Evolutionary conservation across 1,140 invertebrate genomes (phyloP).

Genomic region (Condylostylus longicornis): DNA sequence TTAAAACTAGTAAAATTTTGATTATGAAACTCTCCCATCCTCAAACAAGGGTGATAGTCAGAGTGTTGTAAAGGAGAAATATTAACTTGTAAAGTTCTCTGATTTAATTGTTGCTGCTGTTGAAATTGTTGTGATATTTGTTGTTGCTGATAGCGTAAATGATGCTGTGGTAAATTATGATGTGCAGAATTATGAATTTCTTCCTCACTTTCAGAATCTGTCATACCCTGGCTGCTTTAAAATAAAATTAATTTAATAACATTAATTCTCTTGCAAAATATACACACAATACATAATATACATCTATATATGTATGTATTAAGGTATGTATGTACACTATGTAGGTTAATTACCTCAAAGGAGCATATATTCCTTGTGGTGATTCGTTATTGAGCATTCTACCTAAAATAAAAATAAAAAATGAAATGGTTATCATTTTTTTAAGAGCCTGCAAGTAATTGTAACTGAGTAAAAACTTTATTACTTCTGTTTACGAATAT

Average conservation of each 20-base stretch:
- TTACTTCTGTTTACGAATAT: too few relatives aligned
- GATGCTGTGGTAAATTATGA: slow-evolving; percentile 13
- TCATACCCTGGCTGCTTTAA: slow-evolving; percentile 49
- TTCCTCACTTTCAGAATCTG: slow-evolving; percentile 58
- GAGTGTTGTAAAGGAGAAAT: slow-evolving; percentile 13
- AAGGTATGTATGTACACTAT: too few relatives aligned
- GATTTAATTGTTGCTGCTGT: slow-evolving; percentile 26
- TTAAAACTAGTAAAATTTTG: slow-evolving; percentile 26
- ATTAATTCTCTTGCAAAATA: too few relatives aligned
- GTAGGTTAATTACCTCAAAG: too few relatives aligned
- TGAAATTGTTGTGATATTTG: slow-evolving; percentile 5
- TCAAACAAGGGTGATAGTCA: slow-evolving; percentile 33
- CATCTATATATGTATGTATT: too few relatives aligned
- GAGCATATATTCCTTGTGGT: slow-evolving; percentile 46
- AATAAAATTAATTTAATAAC: too few relatives aligned
- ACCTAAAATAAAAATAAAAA: slow-evolving; percentile 17
- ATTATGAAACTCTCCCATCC: slow-evolving; percentile 15
- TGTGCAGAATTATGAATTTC: slow-evolving; percentile 36
- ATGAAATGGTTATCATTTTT: too few relatives aligned
- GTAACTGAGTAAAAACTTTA: too few relatives aligned
- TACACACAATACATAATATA: too few relatives aligned
- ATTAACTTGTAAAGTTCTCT: slow-evolving; percentile 17
- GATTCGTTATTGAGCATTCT: slow-evolving; percentile 30
- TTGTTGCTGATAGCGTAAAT: slow-evolving; percentile 10
- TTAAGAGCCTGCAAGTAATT: too few relatives aligned